A percentile compares a stretch with the other conserved stretches of the same genome.
These are phyloP conservation scores for Tupiocoris notatus DNA, from an alignment of 2,888 invertebrate genomes.

Conservation along the genomic window DNA sequence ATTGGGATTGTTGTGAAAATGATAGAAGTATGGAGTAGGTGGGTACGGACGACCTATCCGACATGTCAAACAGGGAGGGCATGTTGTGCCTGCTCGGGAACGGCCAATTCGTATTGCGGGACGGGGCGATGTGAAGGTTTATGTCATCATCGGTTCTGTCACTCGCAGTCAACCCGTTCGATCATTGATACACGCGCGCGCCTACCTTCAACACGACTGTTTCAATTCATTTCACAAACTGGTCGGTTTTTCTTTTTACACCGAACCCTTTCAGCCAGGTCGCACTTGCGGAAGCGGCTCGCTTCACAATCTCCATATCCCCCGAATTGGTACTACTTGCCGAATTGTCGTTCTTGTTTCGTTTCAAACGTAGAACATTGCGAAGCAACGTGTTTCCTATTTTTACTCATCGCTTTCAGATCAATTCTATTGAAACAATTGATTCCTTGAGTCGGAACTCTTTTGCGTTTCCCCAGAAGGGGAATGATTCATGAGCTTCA, in stretches of 20 bases:
- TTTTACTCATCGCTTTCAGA: too few relatives aligned
- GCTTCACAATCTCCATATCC: not conserved
- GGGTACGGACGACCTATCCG: not conserved
- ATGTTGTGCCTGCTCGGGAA: not conserved
- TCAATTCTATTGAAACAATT: too few relatives aligned
- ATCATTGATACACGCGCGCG: conserved; percentile 34
- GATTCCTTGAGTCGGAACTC: too few relatives aligned
- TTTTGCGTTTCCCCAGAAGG: too few relatives aligned
- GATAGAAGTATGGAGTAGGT: too few relatives aligned
- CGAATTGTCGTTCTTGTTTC: not conserved
- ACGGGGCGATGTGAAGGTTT: conserved; percentile 34
- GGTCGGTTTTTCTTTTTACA: not conserved
- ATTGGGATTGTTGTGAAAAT: too few relatives aligned
- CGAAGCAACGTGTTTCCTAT: too few relatives aligned
- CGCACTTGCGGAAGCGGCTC: not conserved
- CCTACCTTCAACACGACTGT: conserved; percentile 24
- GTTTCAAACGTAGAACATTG: too few relatives aligned
- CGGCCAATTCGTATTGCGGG: conserved; percentile 36
- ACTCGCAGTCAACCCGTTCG: conserved; percentile 36
- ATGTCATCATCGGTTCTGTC: conserved; percentile 40
- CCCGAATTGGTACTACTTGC: not conserved
- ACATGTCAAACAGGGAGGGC: too few relatives aligned
- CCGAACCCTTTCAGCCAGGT: not conserved
- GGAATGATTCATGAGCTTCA: too few relatives aligned
- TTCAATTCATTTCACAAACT: conserved; percentile 36